Base-by-base conservation (phyloP, 2,113 vertebrate genomes). In the Cavia porcellus region DNA sequence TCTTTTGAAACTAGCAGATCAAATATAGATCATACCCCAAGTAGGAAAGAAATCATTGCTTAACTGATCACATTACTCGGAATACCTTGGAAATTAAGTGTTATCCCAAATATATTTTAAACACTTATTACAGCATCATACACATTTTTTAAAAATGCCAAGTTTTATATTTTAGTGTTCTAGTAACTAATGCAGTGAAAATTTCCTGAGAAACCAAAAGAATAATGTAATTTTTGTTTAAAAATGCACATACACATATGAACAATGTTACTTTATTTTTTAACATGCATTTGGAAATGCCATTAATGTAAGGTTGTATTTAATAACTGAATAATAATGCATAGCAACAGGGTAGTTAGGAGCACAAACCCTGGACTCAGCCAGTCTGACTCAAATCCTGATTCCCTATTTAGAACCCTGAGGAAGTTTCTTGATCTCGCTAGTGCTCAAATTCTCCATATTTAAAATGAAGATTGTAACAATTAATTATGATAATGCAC, bases 1-100 rank as follows among this genome's bases (percentile, higher is more conserved):
- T 32, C 42, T 96, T 95, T 72, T 92, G 77, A 96, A 96, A 92
- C 35, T 42, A 95, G 47, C 24, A 89, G 47, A 95, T 87, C 30
- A 92, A 90, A 95, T 59, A 75, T 89, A 85, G 72, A 93, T 89
- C 24, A 92, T 8, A 93, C 20, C 28, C 84, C 92, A 94, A 83
- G 45, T 45, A 12, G 1, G 15, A 86, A 90, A 95, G 38, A 90
- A 92, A 92, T 47, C 92, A 68, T 81, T 83, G 64, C 52, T 88
- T 90, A 95, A 72, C 59, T 38, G 12, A 68, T 11, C 42, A 70
- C 75, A 96, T 77, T 89, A 95, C 83, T 97, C 28, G 89, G 95
- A 96, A 95, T 79, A 80, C 9, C 47, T 85, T 10, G 0, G 30
- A 79, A 97, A 97, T 87, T 79, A 95, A 93, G 83, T 79, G 52